These are phyloP conservation scores for Aspidiotus rigidus DNA, from an alignment of 2,888 invertebrate species.

Conservation along the genomic window DNA sequence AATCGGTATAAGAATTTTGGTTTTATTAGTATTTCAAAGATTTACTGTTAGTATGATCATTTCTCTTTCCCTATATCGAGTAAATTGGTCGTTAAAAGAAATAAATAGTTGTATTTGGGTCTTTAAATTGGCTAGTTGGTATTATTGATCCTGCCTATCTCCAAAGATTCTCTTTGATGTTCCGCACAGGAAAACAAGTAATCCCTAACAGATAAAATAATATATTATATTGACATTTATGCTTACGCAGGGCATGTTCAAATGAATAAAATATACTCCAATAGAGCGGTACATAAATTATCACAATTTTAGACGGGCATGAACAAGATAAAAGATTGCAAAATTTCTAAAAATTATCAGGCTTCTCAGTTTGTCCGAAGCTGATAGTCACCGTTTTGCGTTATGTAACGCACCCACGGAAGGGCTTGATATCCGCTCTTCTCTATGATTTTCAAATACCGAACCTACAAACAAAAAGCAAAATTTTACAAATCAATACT, in stretches of 20 bases:
- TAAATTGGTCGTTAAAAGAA: too few relatives aligned
- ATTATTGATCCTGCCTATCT: too few relatives aligned
- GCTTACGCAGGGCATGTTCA: neutral
- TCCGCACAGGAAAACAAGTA: too few relatives aligned
- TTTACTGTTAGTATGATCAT: too few relatives aligned
- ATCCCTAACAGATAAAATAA: too few relatives aligned
- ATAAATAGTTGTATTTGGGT: too few relatives aligned
- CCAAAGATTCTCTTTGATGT: too few relatives aligned
- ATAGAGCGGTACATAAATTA: neutral
- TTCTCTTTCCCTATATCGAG: too few relatives aligned
- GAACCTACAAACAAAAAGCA: conserved; percentile 37
- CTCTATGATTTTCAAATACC: conserved; percentile 62
- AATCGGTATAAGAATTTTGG: too few relatives aligned
- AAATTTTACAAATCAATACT: neutral
- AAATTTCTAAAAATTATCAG: neutral
- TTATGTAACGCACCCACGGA: conserved; percentile 62
- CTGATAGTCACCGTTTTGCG: conserved; percentile 62
- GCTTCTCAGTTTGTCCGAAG: conserved; percentile 46
- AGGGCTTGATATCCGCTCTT: conserved; percentile 58
- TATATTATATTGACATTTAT: neutral
- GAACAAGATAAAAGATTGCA: neutral
- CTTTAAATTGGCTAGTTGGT: too few relatives aligned
- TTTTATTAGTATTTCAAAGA: too few relatives aligned
- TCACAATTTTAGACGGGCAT: neutral
- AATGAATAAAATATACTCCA: neutral